Percentiles rank a stretch among this genome's conserved stretches.
phyloP scores from a whole-genome alignment of 1,140 invertebrate species.

The Drosophila funebris region DNA sequence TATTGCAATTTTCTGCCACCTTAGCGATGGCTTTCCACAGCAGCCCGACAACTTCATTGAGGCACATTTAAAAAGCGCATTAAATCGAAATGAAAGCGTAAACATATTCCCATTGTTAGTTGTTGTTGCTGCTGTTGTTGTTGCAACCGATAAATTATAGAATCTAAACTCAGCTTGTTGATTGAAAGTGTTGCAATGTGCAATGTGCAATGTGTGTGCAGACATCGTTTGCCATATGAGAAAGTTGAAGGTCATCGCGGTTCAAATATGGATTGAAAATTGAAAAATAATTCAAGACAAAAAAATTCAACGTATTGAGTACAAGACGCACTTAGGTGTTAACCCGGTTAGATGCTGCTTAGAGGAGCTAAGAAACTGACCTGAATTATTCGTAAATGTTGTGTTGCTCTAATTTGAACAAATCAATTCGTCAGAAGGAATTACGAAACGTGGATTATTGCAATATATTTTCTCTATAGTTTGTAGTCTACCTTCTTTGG shows the following conservation, averaged over 20 bases:
- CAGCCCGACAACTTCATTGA: constrained; percentile 33
- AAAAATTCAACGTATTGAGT: constrained; percentile 13
- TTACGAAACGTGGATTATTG: not conserved
- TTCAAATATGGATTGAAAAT: constrained; percentile 37
- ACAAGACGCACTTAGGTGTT: constrained; percentile 17
- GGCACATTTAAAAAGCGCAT: constrained; percentile 67
- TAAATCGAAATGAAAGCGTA: constrained; percentile 82
- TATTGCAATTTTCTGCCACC: constrained; percentile 64
- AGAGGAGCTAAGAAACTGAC: not conserved
- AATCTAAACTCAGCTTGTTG: constrained; percentile 44
- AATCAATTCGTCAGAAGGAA: not conserved
- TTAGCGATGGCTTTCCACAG: constrained; percentile 39
- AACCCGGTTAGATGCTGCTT: constrained; percentile 22
- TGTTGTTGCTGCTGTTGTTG: constrained; percentile 12
- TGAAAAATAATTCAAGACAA: not conserved
- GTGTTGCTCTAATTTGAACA: not conserved
- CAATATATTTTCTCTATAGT: not conserved
- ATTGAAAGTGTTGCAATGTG: constrained; percentile 61
- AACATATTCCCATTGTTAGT: constrained; percentile 52
- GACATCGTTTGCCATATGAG: constrained; percentile 19
- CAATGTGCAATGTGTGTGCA: constrained; percentile 32
- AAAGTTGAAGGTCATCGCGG: constrained; percentile 58
- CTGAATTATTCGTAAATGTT: constrained; percentile 7
- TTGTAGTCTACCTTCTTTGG: constrained; percentile 9
- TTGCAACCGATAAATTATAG: constrained; percentile 26